phyloP scores from a whole-genome alignment of 2,113 vertebrate genomes.

The Choloepus hoffmanni region DNA sequence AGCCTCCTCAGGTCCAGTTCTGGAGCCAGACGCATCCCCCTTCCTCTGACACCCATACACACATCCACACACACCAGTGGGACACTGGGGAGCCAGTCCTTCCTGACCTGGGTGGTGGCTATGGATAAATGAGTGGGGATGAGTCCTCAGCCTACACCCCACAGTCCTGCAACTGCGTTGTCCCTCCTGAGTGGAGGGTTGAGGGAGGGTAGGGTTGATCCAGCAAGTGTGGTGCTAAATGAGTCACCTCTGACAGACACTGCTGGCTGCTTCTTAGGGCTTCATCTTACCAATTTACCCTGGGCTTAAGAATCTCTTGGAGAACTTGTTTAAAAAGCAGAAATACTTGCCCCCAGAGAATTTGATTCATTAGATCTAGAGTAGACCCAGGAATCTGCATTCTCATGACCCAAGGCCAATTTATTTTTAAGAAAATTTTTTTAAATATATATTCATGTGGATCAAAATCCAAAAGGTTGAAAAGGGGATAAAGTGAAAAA shows the following conservation, averaged over 20 bases:
- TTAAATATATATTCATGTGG: slow-evolving; percentile 1
- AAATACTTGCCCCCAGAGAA: neutral
- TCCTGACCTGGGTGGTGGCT: neutral
- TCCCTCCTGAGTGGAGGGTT: neutral
- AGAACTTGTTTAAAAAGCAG: slow-evolving; percentile 50
- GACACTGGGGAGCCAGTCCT: neutral
- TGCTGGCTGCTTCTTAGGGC: neutral
- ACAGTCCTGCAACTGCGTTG: neutral
- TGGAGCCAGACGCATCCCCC: neutral
- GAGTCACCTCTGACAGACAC: neutral
- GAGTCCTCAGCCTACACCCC: neutral
- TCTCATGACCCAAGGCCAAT: slow-evolving; percentile 28
- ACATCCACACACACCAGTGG: neutral
- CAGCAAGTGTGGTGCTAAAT: neutral
- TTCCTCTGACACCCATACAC: neutral
- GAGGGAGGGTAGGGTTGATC: neutral
- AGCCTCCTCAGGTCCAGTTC: neutral
- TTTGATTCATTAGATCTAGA: slow-evolving; percentile 35
- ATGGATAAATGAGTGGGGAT: neutral
- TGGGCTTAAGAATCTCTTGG: slow-evolving; percentile 5
- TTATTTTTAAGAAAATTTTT: neutral
- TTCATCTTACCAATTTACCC: slow-evolving; percentile 2
- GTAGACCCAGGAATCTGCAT: neutral
- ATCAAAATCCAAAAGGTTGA: slow-evolving; percentile 35
- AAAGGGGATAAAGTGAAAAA: slow-evolving; percentile 44